Evolutionary conservation across 2,888 invertebrate species (phyloP), one percentile per base, ranked within the genome.

Genomic region (Cabera pusaria): DNA sequence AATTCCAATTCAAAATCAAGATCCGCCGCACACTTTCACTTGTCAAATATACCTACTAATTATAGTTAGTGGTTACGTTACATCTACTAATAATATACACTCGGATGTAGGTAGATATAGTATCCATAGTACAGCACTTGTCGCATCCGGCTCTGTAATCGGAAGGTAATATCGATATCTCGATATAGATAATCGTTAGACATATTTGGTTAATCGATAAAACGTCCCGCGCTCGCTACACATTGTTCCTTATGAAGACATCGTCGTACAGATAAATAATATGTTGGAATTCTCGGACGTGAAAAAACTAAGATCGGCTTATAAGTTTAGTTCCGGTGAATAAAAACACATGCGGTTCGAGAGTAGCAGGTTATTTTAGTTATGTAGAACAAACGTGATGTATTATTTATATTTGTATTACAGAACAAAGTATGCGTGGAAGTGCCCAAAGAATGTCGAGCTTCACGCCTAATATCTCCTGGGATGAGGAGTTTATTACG

Each of bases 101-200:
- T 43, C 44, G 43, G 49, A 48, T 40, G 47, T 37, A 39, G 22
- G n/a, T n/a, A 33, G 37, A 41, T 39, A 38, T 35, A 29, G 24
- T n/a, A n/a, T n/a, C n/a, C n/a, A n/a, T n/a, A n/a, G n/a, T n/a
- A n/a, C n/a, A 31, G 40, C 64, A 70, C 65, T 59, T 56, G 61
- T 52, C 39, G 55, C 61, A 63, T 74, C 73, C 72, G 72, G 65
- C 46, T 52, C 21, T 24, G 41, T 42, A 35, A 48, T 49, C 39
- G 47, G 52, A 51, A 53, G 55, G 53, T 43, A 52, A 50, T 48
- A 50, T 43, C 44, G 42, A 52, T 42, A 44, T 41, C 45, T 48
- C 22, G 44, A 37, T 43, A 44, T 32, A 37, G 38, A 40, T 27
- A 33, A 41, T 40, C 37, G 24, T 42, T 42, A 42, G 37, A 48